Conservation (phyloP, 2,113 vertebrate species). For the Anas platyrhynchos region DNA sequence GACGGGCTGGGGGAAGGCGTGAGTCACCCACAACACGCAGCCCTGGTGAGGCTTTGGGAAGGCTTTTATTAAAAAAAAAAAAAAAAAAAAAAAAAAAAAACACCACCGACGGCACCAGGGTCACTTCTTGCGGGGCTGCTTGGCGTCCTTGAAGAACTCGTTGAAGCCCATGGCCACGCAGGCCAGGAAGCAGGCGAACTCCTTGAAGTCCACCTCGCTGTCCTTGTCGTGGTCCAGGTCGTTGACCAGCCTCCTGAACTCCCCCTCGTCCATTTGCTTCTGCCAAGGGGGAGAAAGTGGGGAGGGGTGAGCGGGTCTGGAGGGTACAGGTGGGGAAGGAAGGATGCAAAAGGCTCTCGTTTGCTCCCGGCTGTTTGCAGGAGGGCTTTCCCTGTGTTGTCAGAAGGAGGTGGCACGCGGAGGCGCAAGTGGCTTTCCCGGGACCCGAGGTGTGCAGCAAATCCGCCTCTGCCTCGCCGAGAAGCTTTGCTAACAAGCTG, state of each 20-base stretch:
- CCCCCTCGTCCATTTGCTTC: constrained; percentile 67
- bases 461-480: fast-evolving
- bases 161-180: constrained; percentile 77
- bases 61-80: constrained; percentile 22
- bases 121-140: constrained; percentile 65
- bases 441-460: fast-evolving
- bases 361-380: not conserved
- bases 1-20: not conserved
- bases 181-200: constrained; percentile 76
- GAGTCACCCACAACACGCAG: not conserved
- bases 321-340: fast-evolving
- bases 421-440: fast-evolving
- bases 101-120: fast-evolving
- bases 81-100: no score
- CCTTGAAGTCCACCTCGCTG: constrained; percentile 77
- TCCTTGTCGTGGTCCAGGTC: constrained; percentile 77
- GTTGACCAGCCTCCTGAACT: constrained; percentile 69
- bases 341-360: fast-evolving
- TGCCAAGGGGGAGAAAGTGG: not conserved
- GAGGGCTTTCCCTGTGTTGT: not conserved
- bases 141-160: constrained; percentile 72
- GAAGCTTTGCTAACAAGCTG: not conserved
- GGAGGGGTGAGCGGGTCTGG: fast-evolving
- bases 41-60: not conserved
- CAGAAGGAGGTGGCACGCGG: not conserved